Percentiles rank a stretch among this genome's conserved stretches.
Conservation (phyloP, 1,140 invertebrate genomes). For the Triops longicaudatus region DNA sequence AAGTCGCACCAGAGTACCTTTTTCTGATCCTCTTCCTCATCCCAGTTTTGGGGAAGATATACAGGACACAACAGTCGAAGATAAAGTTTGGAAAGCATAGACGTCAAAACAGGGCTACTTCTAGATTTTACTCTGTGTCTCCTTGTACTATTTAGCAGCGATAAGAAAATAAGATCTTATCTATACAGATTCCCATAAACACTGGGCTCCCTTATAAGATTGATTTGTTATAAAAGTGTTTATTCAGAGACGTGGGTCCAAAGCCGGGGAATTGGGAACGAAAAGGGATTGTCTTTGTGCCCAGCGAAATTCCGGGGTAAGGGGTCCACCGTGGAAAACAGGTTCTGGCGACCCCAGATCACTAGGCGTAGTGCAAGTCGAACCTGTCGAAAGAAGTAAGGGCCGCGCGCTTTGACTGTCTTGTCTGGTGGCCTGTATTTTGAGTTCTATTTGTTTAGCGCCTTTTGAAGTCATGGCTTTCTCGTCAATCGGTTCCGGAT, state of each 20-base stretch:
- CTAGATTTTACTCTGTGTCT: neutral
- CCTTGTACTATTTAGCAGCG: neutral
- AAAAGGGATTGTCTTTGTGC: slow-evolving; percentile 8
- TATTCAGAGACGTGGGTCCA: neutral
- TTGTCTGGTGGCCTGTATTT: neutral
- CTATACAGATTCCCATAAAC: neutral
- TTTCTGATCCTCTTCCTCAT: neutral
- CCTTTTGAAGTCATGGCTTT: neutral
- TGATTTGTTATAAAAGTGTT: neutral
- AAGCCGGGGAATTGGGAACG: slow-evolving; percentile 23
- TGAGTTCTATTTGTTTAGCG: neutral
- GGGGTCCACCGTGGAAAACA: slow-evolving; percentile 22
- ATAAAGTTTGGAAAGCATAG: neutral
- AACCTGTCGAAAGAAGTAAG: neutral
- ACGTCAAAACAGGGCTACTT: neutral
- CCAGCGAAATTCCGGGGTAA: slow-evolving; percentile 24
- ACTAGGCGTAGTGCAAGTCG: neutral
- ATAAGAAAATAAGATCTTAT: slow-evolving; percentile 15
- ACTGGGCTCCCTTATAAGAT: neutral
- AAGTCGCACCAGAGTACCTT: neutral
- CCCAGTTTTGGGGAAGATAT: neutral
- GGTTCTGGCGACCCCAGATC: neutral
- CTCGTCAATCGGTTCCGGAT: neutral
- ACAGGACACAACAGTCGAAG: neutral
- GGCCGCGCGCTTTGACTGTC: neutral